Evolutionary conservation across 2,113 vertebrate species (phyloP), one percentile per base, ranked within the genome.

Genomic region (Nymphicus hollandicus): DNA sequence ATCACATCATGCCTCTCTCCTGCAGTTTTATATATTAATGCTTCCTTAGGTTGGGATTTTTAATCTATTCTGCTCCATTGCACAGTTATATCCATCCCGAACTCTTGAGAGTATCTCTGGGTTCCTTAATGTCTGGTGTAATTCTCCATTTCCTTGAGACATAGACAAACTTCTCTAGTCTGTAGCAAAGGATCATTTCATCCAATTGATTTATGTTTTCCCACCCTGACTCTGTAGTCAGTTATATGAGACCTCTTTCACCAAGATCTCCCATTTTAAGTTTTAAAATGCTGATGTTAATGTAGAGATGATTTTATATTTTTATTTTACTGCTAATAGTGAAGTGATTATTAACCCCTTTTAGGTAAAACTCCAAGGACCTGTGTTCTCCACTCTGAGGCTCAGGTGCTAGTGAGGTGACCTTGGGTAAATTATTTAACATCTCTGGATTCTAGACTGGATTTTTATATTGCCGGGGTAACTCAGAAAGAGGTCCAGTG

Each of bases 11-110:
- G 56, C 11, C 55, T 88, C 88, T 79, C 44, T 91, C 9, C 49
- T 79, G 41, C 41, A 82, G 22, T 87, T 81, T 74, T 86, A 71
- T 91, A 43, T 76, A 89, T 91, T 91, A 94, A 93, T 95, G 52
- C 73, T 76, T 94, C 60, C 52, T 90, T 79, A 81, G 69, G n/a
- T 81, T 84, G 44, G 55, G 82, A 88, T 71, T 96, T 96, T 95
- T 94, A 96, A 92, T 96, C 92, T 94, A 77, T 93, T 96, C 80
- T 87, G 77, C 90, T 96, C 69, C 56, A 89, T 56, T 79, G 77
- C 88, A 93, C 71, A 72, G 44, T 79, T 93, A 91, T 91, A 92
- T 84, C 77, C 65, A 87, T 58, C 52, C 86, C 76, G 89, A 94
- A 87, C 56, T 89, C 61, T 69, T 76, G 78, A 95, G 80, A 93